phyloP scores from a whole-genome alignment of 2,888 invertebrate genomes.

The Melitaea athalia region DNA sequence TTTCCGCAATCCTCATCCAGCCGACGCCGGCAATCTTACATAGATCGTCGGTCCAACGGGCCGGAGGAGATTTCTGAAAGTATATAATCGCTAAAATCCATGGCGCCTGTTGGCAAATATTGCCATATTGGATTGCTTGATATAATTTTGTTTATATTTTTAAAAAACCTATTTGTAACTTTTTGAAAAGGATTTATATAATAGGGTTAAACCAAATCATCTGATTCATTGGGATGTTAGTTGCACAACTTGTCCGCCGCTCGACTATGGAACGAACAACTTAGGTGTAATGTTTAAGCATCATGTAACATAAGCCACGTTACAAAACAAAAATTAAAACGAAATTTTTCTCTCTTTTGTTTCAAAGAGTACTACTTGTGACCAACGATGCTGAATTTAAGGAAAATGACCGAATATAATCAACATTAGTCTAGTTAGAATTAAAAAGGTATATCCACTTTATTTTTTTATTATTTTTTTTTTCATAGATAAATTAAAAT shows the following conservation, averaged over 20 bases:
- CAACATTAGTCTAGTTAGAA: constrained; percentile 12
- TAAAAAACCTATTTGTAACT: too few relatives aligned
- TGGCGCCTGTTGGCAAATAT: too few relatives aligned
- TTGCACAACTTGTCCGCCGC: constrained; percentile 32
- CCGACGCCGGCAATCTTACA: too few relatives aligned
- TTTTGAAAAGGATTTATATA: background rate
- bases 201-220: background rate
- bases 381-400: constrained; percentile 14
- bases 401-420: constrained; percentile 12
- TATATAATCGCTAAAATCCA: too few relatives aligned
- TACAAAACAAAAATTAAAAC: constrained; percentile 5
- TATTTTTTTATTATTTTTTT: background rate
- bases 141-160: too few relatives aligned
- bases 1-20: too few relatives aligned
- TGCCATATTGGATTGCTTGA: too few relatives aligned
- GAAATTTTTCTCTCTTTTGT: constrained; percentile 12
- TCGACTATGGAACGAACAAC: constrained; percentile 35
- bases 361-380: constrained; percentile 15
- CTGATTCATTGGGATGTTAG: constrained; percentile 2
- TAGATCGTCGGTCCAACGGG: too few relatives aligned
- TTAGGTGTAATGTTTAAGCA: constrained; percentile 16
- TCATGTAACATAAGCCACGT: constrained; percentile 6
- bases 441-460: constrained; percentile 8
- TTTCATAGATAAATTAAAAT: background rate
- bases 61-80: too few relatives aligned